Conservation (phyloP, 2,797 vertebrate genomes). For the Enteromius unitaeniatus region DNA sequence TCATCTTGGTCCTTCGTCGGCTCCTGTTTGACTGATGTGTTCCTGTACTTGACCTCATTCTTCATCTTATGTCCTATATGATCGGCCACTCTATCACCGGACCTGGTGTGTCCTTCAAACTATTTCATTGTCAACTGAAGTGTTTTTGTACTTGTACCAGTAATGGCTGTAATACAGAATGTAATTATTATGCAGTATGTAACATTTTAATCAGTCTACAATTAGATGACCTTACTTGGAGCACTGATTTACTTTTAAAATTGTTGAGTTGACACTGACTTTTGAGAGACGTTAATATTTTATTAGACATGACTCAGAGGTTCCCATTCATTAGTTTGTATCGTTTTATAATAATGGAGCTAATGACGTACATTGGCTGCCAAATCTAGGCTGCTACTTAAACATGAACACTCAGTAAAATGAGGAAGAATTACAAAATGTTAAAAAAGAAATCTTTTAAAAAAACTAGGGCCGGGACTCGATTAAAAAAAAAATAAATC, state of each 20-base stretch:
- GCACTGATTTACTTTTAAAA: background rate
- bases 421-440: background rate
- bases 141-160: background rate
- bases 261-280: background rate
- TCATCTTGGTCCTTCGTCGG: background rate
- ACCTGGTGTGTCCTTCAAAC: background rate
- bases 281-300: background rate
- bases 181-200: background rate
- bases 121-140: background rate
- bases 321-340: background rate
- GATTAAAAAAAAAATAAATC: too few relatives aligned
- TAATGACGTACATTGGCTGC: background rate
- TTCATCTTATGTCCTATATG: background rate
- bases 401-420: background rate
- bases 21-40: constrained; percentile 22
- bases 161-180: background rate
- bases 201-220: background rate
- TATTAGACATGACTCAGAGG: background rate
- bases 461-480: background rate
- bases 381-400: background rate
- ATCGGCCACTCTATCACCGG: background rate
- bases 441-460: background rate
- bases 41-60: constrained; percentile 10
- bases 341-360: background rate
- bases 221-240: background rate